phyloP scores from a whole-genome alignment of 2,113 vertebrate genomes.

The Passer montanus region DNA sequence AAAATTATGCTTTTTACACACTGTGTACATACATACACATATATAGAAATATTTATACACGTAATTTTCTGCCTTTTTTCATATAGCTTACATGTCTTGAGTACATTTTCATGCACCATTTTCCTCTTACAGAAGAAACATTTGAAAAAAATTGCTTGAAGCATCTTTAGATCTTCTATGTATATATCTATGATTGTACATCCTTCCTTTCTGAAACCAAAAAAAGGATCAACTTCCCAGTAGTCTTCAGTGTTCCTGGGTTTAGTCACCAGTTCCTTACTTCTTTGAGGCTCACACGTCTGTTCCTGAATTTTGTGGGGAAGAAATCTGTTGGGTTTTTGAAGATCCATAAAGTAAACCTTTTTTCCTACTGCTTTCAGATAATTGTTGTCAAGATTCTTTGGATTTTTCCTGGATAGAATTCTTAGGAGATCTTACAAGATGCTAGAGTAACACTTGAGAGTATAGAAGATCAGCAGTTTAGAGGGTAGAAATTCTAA shows the following conservation, averaged over 20 bases:
- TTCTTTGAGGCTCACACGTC: not conserved
- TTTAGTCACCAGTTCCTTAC: not conserved
- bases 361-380: rapidly evolving
- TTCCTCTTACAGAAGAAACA: not conserved
- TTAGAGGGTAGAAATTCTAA: not conserved
- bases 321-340: not conserved
- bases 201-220: not conserved
- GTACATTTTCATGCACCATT: not conserved
- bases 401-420: not conserved
- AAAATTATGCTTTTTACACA: not conserved
- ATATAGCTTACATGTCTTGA: not conserved
- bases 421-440: not conserved
- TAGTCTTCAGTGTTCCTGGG: not conserved
- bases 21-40: not conserved
- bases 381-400: not conserved
- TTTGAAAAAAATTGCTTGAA: not conserved
- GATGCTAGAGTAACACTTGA: not conserved
- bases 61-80: not conserved
- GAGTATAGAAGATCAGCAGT: not conserved
- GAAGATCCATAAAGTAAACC: not conserved
- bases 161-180: not conserved
- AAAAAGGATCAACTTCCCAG: not conserved
- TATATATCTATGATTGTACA: not conserved
- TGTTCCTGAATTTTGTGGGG: not conserved
- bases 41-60: not conserved